Percentiles rank a stretch among this genome's conserved stretches.
phyloP scores from a whole-genome alignment of 2,888 invertebrate genomes.

The Pollenia angustigena region DNA sequence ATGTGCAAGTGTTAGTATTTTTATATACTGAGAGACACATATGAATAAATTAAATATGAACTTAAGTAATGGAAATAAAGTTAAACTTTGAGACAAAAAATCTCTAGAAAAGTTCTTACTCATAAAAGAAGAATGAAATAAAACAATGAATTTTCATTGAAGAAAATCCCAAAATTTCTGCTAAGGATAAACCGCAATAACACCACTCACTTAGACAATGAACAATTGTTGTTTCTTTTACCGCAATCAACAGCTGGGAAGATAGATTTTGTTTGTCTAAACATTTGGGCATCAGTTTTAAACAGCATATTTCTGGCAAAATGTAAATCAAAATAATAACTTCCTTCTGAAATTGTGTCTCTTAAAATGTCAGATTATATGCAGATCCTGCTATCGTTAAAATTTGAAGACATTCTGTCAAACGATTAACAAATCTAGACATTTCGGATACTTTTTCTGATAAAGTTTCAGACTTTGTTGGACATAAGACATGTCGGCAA shows the following conservation, averaged over 20 bases:
- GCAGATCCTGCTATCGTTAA: too few species aligned
- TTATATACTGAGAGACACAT: neutral
- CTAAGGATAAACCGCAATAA: slow-evolving; percentile 24
- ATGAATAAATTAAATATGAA: slow-evolving; percentile 28
- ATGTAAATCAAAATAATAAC: too few species aligned
- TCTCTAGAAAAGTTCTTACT: neutral
- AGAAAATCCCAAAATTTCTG: slow-evolving; percentile 11
- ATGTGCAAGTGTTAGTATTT: neutral
- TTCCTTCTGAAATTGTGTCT: too few species aligned
- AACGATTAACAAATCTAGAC: too few species aligned
- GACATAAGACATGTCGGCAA: too few species aligned
- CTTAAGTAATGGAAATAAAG: slow-evolving; percentile 47
- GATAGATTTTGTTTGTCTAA: neutral
- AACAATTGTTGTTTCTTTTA: slow-evolving; percentile 7
- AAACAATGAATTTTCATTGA: slow-evolving; percentile 24
- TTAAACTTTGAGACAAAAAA: slow-evolving; percentile 35
- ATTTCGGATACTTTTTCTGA: too few species aligned
- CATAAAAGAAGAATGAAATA: neutral
- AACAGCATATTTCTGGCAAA: too few species aligned
- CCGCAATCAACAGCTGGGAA: neutral
- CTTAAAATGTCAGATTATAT: too few species aligned
- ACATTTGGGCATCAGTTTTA: neutral
- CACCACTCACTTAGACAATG: neutral
- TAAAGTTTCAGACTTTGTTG: too few species aligned
- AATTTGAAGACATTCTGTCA: too few species aligned